A percentile compares a stretch with the other conserved stretches of the same genome.
Evolutionary conservation across 1,140 invertebrate species (phyloP).

Genomic region (Elymnias hypermnestra): DNA sequence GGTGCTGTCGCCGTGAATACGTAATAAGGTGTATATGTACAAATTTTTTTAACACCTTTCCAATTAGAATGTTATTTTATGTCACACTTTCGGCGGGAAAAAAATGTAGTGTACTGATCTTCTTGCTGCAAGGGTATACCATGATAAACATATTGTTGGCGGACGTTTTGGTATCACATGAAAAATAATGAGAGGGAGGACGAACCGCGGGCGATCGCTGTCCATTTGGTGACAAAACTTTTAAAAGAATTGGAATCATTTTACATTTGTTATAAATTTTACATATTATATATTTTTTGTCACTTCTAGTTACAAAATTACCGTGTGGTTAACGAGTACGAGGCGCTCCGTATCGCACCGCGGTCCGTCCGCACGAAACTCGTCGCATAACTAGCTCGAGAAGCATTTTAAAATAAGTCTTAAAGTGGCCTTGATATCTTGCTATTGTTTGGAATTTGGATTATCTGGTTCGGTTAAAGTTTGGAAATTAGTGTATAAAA

Average conservation of each 20-base stretch:
- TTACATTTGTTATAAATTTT: no score
- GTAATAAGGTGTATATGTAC: conserved; percentile 58
- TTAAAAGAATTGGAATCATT: no score
- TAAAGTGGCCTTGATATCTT: conserved; percentile 74
- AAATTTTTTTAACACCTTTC: conserved; percentile 66
- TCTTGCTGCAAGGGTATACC: conserved; percentile 72
- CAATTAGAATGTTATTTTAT: conserved; percentile 48
- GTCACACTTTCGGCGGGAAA: conserved; percentile 63
- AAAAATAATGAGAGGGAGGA: conserved; percentile 26
- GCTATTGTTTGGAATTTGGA: conserved; percentile 68
- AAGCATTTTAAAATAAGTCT: conserved; percentile 65
- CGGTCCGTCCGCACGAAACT: conserved; percentile 32
- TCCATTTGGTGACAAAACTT: neutral
- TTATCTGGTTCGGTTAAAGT: conserved; percentile 66
- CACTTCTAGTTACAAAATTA: no score
- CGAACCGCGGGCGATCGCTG: conserved; percentile 7
- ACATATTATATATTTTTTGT: no score
- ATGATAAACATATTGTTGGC: conserved; percentile 64
- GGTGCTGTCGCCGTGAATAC: conserved; percentile 24
- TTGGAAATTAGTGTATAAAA: conserved; percentile 71
- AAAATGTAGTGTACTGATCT: conserved; percentile 47
- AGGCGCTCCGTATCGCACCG: conserved; percentile 12
- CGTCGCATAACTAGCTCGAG: conserved; percentile 46
- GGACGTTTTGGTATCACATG: conserved; percentile 42
- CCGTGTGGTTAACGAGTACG: no score